Evolutionary conservation across 2,797 vertebrate genomes (phyloP).

Genomic region (Bufotes viridis): DNA sequence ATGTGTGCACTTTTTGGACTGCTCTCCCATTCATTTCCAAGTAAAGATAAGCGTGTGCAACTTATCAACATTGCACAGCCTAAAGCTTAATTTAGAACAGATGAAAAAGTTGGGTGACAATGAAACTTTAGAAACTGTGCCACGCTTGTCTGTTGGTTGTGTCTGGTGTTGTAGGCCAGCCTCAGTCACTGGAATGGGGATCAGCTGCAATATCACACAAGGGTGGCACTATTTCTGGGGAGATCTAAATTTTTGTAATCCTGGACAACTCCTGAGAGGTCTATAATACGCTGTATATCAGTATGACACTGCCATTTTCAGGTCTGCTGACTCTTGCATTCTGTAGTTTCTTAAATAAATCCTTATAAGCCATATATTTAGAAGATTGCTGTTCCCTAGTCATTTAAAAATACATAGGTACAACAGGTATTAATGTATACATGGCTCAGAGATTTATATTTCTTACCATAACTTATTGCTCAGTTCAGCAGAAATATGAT

Average conservation of each 20-base stretch:
- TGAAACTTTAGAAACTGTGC: not conserved
- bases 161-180: not conserved
- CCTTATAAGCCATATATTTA: not conserved
- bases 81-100: no score
- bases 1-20: no score
- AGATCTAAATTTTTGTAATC: not conserved
- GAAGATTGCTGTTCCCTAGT: not conserved
- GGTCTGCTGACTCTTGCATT: not conserved
- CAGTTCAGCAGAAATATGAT: not conserved
- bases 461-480: not conserved
- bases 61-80: no score
- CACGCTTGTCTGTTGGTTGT: not conserved
- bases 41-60: no score
- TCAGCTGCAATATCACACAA: not conserved
- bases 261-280: not conserved
- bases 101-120: not conserved
- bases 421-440: not conserved
- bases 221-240: not conserved
- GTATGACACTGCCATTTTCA: not conserved
- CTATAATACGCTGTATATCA: not conserved
- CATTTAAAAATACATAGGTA: not conserved
- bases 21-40: no score
- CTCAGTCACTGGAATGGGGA: not conserved
- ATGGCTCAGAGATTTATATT: not conserved
- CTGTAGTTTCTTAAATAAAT: not conserved